phyloP scores from a whole-genome alignment of 1,140 invertebrate genomes.

The Aplysia californica region DNA sequence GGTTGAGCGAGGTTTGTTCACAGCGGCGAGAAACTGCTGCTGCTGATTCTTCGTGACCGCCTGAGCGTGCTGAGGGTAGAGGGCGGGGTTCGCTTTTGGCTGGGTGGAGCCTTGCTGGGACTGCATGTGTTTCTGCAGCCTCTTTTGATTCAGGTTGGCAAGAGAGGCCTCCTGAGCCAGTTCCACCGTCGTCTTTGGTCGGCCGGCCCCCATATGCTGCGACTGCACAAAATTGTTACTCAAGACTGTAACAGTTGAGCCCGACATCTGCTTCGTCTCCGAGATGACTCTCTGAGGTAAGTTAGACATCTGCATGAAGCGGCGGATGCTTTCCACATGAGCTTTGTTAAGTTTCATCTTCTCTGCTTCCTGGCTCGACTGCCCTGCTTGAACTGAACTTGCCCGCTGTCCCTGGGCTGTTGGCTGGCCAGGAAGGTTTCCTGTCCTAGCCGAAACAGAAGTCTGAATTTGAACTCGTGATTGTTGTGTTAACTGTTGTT shows the following conservation, averaged over 20 bases:
- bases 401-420: too few species aligned
- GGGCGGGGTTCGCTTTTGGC: too few species aligned
- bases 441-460: too few species aligned
- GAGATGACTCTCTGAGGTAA: not conserved
- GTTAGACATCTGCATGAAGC: conserved; percentile 16
- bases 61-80: too few species aligned
- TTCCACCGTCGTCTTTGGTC: conserved; percentile 17
- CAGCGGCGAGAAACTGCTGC: too few species aligned
- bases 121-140: not conserved
- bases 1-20: too few species aligned
- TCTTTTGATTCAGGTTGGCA: conserved; percentile 2
- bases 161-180: conserved; percentile 14
- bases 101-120: too few species aligned
- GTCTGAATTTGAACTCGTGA: not conserved
- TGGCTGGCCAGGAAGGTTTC: too few species aligned
- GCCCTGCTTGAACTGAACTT: too few species aligned
- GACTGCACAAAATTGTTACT: not conserved
- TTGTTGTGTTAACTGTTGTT: not conserved
- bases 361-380: conserved; percentile 18
- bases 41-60: not conserved
- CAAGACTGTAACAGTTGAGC: conserved; percentile 5
- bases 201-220: not conserved
- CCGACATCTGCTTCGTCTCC: conserved; percentile 13
- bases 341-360: not conserved
- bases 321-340: conserved; percentile 6